These are phyloP conservation scores for Scomberomorus guttatus DNA, from an alignment of 2,797 vertebrate species.

Conservation along the genomic window DNA sequence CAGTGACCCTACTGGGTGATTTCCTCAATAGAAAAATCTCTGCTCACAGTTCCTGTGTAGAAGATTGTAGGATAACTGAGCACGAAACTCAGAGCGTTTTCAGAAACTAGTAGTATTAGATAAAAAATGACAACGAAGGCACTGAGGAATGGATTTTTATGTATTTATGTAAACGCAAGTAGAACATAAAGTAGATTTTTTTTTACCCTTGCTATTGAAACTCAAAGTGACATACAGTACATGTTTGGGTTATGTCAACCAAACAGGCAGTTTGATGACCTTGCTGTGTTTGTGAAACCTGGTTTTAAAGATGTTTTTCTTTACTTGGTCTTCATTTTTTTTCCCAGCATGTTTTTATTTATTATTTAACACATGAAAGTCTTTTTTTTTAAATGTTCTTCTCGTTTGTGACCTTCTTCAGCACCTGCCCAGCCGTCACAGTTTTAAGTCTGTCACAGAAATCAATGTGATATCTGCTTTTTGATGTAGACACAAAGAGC, in stretches of 20 bases:
- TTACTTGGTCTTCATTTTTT: conserved; percentile 31
- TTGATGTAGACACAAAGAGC: conserved; percentile 12
- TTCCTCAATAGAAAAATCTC: conserved; percentile 27
- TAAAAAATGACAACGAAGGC: conserved; percentile 46
- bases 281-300: conserved; percentile 48
- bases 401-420: conserved; percentile 29
- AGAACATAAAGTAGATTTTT: conserved; percentile 41
- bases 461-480: conserved; percentile 27
- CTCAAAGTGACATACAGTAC: conserved; percentile 18
- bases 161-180: conserved; percentile 34
- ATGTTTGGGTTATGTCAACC: conserved; percentile 20
- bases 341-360: conserved; percentile 34
- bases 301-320: conserved; percentile 46
- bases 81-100: conserved; percentile 43
- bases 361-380: conserved; percentile 15
- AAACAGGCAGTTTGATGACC: conserved; percentile 34
- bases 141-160: conserved; percentile 60
- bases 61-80: conserved; percentile 55
- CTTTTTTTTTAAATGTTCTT: conserved; percentile 14
- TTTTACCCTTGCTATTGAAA: conserved; percentile 45
- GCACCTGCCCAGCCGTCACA: conserved; percentile 57
- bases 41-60: conserved; percentile 38
- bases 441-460: conserved; percentile 41
- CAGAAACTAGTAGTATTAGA: conserved; percentile 60
- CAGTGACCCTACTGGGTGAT: conserved; percentile 24